Evolutionary conservation across 2,797 vertebrate genomes (phyloP).

Genomic region (Oryzias dopingdopingensis): DNA sequence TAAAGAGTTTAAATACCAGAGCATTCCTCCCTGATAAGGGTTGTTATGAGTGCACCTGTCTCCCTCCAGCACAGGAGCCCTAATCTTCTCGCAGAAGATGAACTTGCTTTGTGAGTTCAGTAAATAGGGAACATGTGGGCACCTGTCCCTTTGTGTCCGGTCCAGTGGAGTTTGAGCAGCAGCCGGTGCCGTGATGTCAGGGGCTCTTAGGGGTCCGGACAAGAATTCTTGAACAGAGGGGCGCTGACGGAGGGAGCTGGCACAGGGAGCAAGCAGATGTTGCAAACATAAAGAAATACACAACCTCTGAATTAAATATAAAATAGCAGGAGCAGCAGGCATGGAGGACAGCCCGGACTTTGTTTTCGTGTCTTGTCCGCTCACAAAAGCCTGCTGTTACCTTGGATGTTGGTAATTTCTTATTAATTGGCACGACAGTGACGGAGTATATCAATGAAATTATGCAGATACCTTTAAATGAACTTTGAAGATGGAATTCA

Average conservation of each 20-base stretch:
- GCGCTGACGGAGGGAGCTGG: slow-evolving; percentile 75
- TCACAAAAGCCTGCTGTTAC: neutral
- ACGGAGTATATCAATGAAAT: slow-evolving; percentile 40
- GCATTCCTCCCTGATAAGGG: neutral
- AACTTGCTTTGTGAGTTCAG: slow-evolving; percentile 28
- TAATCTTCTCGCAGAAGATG: slow-evolving; percentile 6
- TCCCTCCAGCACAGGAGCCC: slow-evolving; percentile 1
- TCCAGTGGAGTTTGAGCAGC: slow-evolving; percentile 70
- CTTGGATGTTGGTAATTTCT: slow-evolving; percentile 23
- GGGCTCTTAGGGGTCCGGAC: slow-evolving; percentile 70
- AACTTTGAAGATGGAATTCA: slow-evolving; percentile 30
- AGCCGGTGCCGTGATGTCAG: slow-evolving; percentile 62
- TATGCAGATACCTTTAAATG: slow-evolving; percentile 34
- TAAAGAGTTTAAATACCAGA: too few relatives aligned
- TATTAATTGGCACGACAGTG: slow-evolving; percentile 22
- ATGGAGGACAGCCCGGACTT: slow-evolving; percentile 37
- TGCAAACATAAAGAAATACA: slow-evolving; percentile 82
- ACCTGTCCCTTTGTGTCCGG: slow-evolving; percentile 65
- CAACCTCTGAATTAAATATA: slow-evolving; percentile 80
- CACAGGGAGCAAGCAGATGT: slow-evolving; percentile 81
- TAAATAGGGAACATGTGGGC: slow-evolving; percentile 40
- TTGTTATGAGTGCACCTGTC: neutral
- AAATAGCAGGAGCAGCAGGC: slow-evolving; percentile 54
- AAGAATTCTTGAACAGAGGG: slow-evolving; percentile 80
- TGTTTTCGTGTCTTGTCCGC: slow-evolving; percentile 25